Conservation (phyloP, 2,888 invertebrate genomes). For the Ormyrus rosae region DNA sequence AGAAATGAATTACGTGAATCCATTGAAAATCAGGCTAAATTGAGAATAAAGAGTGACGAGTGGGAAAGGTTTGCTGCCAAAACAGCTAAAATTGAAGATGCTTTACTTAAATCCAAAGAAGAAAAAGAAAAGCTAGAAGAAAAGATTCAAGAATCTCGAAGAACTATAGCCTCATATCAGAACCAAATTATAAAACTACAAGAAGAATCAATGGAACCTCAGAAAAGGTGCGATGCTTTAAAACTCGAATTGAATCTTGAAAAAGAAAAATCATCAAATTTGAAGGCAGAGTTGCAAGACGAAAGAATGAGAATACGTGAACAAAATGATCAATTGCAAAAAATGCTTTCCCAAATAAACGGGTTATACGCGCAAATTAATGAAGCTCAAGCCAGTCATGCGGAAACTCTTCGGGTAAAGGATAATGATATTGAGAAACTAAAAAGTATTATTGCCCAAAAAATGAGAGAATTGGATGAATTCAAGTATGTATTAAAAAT, state of each 20-base stretch:
- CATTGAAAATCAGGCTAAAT: conserved; percentile 59
- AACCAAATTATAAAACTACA: conserved; percentile 65
- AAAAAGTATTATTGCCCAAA: conserved; percentile 63
- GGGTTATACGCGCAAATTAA: conserved; percentile 65
- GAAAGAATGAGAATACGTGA: conserved; percentile 65
- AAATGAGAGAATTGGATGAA: conserved; percentile 66
- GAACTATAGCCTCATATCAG: conserved; percentile 64
- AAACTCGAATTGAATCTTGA: conserved; percentile 69
- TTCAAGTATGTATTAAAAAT: conserved; percentile 63
- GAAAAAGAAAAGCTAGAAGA: conserved; percentile 67
- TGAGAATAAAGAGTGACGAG: conserved; percentile 63
- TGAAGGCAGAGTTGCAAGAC: conserved; percentile 66
- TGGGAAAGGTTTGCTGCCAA: conserved; percentile 60
- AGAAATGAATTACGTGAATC: conserved; percentile 64
- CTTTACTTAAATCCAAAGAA: conserved; percentile 63
- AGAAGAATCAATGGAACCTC: conserved; percentile 69
- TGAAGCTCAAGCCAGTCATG: conserved; percentile 65
- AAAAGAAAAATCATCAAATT: conserved; percentile 61
- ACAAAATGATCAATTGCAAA: conserved; percentile 65
- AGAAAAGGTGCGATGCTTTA: conserved; percentile 66
- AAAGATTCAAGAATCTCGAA: conserved; percentile 64
- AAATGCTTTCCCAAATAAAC: conserved; percentile 64
- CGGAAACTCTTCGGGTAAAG: conserved; percentile 63
- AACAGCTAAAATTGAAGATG: conserved; percentile 62
- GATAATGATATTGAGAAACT: conserved; percentile 66